Percentiles rank a stretch among this genome's conserved stretches.
phyloP scores from a whole-genome alignment of 2,797 vertebrate species.

The Bufotes viridis region DNA sequence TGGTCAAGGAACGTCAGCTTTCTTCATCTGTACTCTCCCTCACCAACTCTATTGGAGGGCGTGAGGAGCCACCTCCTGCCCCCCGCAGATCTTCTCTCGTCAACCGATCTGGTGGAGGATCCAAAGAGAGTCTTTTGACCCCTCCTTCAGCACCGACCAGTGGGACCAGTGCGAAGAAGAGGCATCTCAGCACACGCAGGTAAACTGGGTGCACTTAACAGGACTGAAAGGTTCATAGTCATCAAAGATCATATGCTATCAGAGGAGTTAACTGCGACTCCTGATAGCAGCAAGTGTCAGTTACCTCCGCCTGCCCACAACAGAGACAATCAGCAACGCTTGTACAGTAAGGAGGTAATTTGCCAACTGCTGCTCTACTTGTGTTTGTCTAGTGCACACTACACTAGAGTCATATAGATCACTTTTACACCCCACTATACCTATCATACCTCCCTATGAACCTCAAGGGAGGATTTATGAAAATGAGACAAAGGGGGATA shows the following conservation, averaged over 20 bases:
- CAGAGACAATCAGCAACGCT: neutral
- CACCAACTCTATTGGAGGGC: slow-evolving; percentile 23
- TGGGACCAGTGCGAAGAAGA: slow-evolving; percentile 3
- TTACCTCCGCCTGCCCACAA: neutral
- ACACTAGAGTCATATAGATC: neutral
- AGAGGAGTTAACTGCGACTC: neutral
- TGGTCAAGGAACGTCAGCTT: neutral
- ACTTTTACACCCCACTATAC: neutral
- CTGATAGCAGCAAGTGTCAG: slow-evolving; percentile 4
- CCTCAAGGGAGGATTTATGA: too few species aligned
- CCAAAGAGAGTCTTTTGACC: slow-evolving; percentile 45
- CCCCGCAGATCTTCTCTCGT: slow-evolving; percentile 39
- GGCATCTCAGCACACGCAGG: slow-evolving; percentile 40
- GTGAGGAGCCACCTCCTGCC: slow-evolving; percentile 11
- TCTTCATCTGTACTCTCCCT: slow-evolving; percentile 37
- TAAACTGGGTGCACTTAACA: neutral
- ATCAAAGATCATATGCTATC: neutral
- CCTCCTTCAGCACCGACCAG: slow-evolving; percentile 13
- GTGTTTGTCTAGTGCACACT: too few species aligned
- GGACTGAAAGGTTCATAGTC: neutral
- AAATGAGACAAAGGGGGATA: too few species aligned
- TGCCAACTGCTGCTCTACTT: neutral
- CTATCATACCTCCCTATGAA: neutral
- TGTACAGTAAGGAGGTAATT: neutral
- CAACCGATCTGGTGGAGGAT: slow-evolving; percentile 40